These are phyloP conservation scores for Calyptommatus sinebrachiatus DNA, from an alignment of 2,113 vertebrate species.

Conservation along the genomic window DNA sequence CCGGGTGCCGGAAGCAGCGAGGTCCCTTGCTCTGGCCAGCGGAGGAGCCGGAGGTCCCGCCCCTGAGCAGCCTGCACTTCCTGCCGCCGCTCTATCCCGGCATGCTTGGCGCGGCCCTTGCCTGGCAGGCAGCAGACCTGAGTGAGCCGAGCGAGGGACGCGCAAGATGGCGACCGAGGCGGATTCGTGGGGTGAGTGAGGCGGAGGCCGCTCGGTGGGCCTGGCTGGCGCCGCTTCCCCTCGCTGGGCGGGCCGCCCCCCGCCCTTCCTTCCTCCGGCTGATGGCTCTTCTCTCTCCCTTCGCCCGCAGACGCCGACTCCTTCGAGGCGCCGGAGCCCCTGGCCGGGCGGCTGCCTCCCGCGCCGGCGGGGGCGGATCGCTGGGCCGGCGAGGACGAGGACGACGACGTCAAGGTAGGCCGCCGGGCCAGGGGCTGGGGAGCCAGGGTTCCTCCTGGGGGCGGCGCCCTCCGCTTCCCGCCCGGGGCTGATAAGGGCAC, in stretches of 20 bases:
- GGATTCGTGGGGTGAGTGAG: conserved; percentile 82
- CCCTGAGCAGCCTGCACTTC: not conserved
- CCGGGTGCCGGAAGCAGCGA: not conserved
- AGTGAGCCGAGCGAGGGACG: conserved; percentile 47
- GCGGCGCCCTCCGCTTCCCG: not conserved
- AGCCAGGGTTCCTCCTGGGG: not conserved
- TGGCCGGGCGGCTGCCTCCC: conserved; percentile 54
- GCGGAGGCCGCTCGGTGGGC: not conserved
- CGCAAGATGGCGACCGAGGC: conserved; percentile 77
- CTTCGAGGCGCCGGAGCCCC: conserved; percentile 68
- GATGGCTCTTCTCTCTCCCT: not conserved
- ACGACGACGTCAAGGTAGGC: conserved; percentile 87
- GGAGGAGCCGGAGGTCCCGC: not conserved
- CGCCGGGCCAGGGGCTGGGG: not conserved
- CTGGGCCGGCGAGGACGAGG: conserved; percentile 93
- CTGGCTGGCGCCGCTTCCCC: not conserved
- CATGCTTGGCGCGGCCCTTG: conserved; percentile 48
- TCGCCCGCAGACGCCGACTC: conserved; percentile 1
- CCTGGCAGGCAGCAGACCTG: conserved; percentile 36
- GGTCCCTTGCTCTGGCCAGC: not conserved
- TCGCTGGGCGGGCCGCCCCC: conserved; percentile 42
- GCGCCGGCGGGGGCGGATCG: conserved; percentile 71
- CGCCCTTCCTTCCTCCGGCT: conserved; percentile 1
- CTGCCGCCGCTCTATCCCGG: conserved; percentile 54
- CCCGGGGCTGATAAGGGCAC: too few species aligned